Evolutionary conservation across 2,888 invertebrate genomes (phyloP), one percentile per base, ranked within the genome.

Genomic region (Eugnorisma glareosa): DNA sequence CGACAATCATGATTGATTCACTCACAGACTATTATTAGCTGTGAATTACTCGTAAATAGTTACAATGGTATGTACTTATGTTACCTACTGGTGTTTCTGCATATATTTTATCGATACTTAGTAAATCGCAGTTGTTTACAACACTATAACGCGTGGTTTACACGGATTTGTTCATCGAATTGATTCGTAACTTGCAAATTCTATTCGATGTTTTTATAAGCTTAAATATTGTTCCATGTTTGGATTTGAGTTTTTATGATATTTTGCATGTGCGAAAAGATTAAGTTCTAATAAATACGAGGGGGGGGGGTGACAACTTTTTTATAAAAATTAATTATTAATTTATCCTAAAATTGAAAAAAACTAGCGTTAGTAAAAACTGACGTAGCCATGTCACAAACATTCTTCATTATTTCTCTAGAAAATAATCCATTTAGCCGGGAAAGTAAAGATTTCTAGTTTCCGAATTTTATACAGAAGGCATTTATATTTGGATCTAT

Each of bases 31-130:
- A 74, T 84, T 76, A 86, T 86, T 86, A 84, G 37, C 57, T 48
- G 76, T 51, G 68, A 64, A 78, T 84, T 84, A 85, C 74, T 67
- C 45, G 71, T 86, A 85, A 87, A 75, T 72, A 81, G 48, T 73
- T 75, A 84, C 71, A 75, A 75, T 67, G 61, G 72, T 40, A 80
- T 78, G 69, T 81, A 73, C 24, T 77, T 84, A 66, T 51, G 59
- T 67, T 67, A 77, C 35, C 51, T 66, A 73, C 70, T 69, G 37
- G 59, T 73, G 37, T 79, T 81, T 72, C 69, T 69, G 59, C 66
- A 67, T 68, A 45, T 86, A 78, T 73, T 85, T 83, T 74, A 83
- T 81, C 70, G 79, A 84, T 84, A 82, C 59, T 59, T 70, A 72
- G 69, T 73, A 76, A 81, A 74, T 81, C 81, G 75, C 45, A 70